Evolutionary conservation across 1,140 invertebrate genomes (phyloP), one percentile per base, ranked within the genome.

Genomic region (Pseudobourletiella spinata): DNA sequence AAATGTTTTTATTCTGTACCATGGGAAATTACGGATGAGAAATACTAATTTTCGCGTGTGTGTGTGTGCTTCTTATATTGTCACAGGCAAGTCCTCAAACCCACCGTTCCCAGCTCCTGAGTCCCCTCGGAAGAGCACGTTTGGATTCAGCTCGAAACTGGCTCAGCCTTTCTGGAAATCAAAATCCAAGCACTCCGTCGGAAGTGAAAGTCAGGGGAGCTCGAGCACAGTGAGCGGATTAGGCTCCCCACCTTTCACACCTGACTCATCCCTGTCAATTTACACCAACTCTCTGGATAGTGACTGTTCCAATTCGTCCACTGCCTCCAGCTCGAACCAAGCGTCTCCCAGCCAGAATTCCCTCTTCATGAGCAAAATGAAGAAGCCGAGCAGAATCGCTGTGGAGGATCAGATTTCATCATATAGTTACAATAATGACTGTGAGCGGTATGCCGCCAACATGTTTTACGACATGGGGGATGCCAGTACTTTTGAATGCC

Each of bases 401-500:
- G 14, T 51, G 32, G 65, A 67, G 32, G 58, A 61, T 29, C 35
- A 59, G 39, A 52, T 61, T 44, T 60, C 39, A 42, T 58, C 62
- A 25, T 48, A 55, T 22, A 61, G 50, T 52, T 57, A 58, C 24
- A 43, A 60, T 28, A 57, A 59, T 43, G 59, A 64, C 42, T 50
- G 59, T 44, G 55, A 57, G 20, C 35, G 44, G 16, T 61, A 56
- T 43, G 65, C 65, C 29, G 57, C 65, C 0, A 66, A 66, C n/a
- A 66, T 66, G 65, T 66, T 59, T 20, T 66, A 66, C 32, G 61
- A 66, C 25, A 59, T 66, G n/a, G 65, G 65, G 20, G 65, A 63
- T 25, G 18, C 29, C 15, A 25, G 50, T 43, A 57, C 55, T 18
- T 63, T 57, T 54, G 50, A 54, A 26, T 32, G 29, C 30, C 48